Percentiles rank a stretch among this genome's conserved stretches.
These are phyloP conservation scores for Hypsibius dujardini DNA, from an alignment of 1,140 invertebrate species.

Conservation along the genomic window DNA sequence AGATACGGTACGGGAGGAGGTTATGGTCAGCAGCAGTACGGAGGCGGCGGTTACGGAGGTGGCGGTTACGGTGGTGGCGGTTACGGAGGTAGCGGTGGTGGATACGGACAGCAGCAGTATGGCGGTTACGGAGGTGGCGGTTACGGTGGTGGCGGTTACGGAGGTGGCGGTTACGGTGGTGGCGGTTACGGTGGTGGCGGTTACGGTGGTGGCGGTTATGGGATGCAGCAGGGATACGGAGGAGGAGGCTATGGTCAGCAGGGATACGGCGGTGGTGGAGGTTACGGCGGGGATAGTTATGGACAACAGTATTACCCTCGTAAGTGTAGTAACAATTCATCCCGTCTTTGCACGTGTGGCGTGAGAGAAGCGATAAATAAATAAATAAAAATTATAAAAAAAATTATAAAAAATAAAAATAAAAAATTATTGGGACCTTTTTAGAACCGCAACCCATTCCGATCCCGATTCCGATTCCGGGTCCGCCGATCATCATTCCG, in stretches of 20 bases:
- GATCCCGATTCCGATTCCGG: constrained; percentile 10
- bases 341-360: too few species aligned
- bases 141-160: constrained; percentile 12
- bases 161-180: constrained; percentile 6
- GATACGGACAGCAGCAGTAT: not conserved
- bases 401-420: not conserved
- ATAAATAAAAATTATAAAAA: not conserved
- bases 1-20: not conserved
- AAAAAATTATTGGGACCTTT: not conserved
- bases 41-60: constrained; percentile 1
- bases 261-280: too few species aligned
- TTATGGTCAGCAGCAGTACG: not conserved
- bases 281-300: too few species aligned
- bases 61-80: constrained; percentile 14
- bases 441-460: constrained; percentile 1
- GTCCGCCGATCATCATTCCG: not conserved
- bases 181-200: constrained; percentile 4
- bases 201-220: constrained; percentile 4
- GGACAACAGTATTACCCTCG: too few species aligned
- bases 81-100: constrained; percentile 1
- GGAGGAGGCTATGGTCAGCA: not conserved
- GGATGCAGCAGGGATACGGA: not conserved
- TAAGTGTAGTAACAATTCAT: too few species aligned
- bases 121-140: constrained; percentile 14
- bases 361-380: not conserved